Evolutionary conservation across 2,888 invertebrate genomes (phyloP).

Genomic region (Drosophila mettleri): DNA sequence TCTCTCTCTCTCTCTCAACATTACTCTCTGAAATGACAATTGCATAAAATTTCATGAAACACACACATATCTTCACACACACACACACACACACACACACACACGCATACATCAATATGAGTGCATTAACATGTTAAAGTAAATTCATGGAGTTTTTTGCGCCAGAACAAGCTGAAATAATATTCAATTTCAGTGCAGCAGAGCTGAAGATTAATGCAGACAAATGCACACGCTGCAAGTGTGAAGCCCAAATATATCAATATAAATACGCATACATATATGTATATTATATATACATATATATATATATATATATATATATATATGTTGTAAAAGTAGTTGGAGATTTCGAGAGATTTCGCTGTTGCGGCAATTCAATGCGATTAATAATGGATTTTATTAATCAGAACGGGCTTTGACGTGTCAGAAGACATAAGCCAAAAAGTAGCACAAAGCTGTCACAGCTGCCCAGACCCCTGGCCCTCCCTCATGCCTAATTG

Average conservation of each 20-base stretch:
- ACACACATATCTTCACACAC: too few species aligned
- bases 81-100: background rate
- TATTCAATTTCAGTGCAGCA: background rate
- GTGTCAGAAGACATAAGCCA: conserved; percentile 66
- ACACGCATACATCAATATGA: background rate
- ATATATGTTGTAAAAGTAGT: background rate
- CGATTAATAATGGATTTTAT: conserved; percentile 75
- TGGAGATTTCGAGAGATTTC: conserved; percentile 5
- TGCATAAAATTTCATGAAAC: too few species aligned
- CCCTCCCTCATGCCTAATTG: conserved; percentile 34
- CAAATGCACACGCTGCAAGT: background rate
- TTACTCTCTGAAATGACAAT: background rate
- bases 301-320: background rate
- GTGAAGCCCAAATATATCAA: background rate
- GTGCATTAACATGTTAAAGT: conserved; percentile 6
- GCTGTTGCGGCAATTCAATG: conserved; percentile 40
- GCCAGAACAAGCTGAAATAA: background rate
- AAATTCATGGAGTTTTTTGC: background rate
- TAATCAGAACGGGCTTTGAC: conserved; percentile 52
- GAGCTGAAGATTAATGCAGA: background rate
- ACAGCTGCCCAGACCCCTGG: too few species aligned
- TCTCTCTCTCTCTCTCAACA: background rate
- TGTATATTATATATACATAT: background rate
- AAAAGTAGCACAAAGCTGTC: conserved; percentile 39
- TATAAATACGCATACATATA: background rate